Evolutionary conservation across 2,888 invertebrate species (phyloP).

Genomic region (Andrena praecox): DNA sequence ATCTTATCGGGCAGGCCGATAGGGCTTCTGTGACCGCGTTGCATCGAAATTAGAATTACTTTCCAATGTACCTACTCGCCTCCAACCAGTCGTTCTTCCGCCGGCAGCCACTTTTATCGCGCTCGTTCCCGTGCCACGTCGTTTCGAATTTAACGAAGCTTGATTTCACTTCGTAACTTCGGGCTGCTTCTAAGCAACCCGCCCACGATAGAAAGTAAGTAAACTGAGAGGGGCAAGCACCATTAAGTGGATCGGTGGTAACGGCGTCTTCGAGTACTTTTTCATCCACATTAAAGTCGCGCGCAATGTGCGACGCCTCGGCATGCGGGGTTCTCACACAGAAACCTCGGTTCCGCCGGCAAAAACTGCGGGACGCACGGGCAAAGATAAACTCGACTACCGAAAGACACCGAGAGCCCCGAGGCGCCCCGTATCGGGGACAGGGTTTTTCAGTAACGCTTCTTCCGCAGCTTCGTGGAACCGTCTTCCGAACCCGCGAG

Average conservation of each 20-base stretch:
- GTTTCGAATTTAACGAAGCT: neutral
- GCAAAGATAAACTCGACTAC: conserved; percentile 43
- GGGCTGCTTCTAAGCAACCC: conserved; percentile 25
- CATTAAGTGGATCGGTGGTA: conserved; percentile 68
- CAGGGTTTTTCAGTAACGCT: neutral
- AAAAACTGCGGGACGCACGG: conserved; percentile 68
- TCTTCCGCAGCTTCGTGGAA: conserved; percentile 12
- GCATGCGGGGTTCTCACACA: conserved; percentile 80
- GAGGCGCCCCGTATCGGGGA: neutral
- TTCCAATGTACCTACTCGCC: neutral
- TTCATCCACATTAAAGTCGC: conserved; percentile 70
- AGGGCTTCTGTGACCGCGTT: neutral
- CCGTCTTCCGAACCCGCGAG: neutral
- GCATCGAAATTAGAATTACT: conserved; percentile 9
- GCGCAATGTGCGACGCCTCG: conserved; percentile 78
- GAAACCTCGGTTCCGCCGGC: conserved; percentile 67
- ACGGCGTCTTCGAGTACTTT: conserved; percentile 64
- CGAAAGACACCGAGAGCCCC: conserved; percentile 29
- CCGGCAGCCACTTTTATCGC: neutral
- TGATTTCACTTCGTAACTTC: neutral
- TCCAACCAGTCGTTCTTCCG: too few species aligned
- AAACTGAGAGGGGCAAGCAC: conserved; percentile 39
- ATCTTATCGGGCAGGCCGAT: conserved; percentile 47
- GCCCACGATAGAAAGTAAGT: conserved; percentile 15
- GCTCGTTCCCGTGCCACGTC: too few species aligned